Conservation (phyloP, 2,888 invertebrate genomes). For the Ganaspis brasiliensis region DNA sequence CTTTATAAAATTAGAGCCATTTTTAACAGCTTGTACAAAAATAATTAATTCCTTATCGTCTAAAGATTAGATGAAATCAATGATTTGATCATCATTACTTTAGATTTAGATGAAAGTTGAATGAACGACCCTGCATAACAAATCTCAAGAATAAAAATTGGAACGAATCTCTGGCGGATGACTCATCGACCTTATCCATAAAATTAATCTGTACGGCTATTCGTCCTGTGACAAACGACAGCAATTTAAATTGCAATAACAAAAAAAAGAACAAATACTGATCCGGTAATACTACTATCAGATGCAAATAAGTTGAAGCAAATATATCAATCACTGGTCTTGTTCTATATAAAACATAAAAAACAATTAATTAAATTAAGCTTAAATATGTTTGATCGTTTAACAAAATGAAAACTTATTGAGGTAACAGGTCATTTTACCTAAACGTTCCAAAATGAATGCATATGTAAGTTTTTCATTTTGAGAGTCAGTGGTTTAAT, state of each 20-base stretch:
- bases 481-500: too few relatives aligned
- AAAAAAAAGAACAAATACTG: slow-evolving; percentile 4
- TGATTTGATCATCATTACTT: neutral
- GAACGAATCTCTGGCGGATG: slow-evolving; percentile 22
- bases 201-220: slow-evolving; percentile 44
- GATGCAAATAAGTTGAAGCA: neutral
- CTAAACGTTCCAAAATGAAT: too few relatives aligned
- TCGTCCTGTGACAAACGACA: slow-evolving; percentile 28
- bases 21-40: neutral
- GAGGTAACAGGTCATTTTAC: too few relatives aligned
- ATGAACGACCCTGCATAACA: slow-evolving; percentile 24
- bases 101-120: slow-evolving; percentile 16
- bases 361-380: neutral
- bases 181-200: slow-evolving; percentile 56
- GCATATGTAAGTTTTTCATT: too few relatives aligned
- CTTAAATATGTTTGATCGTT: neutral
- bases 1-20: too few relatives aligned
- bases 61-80: neutral
- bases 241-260: slow-evolving; percentile 15
- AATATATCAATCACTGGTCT: neutral
- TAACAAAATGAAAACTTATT: too few relatives aligned
- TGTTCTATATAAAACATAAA: neutral
- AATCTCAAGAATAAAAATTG: slow-evolving; percentile 4
- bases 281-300: neutral
- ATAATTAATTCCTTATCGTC: neutral